Percentiles rank a stretch among this genome's conserved stretches.
Conservation (phyloP, 2,113 vertebrate genomes). For the Hippocampus mohnikei region DNA sequence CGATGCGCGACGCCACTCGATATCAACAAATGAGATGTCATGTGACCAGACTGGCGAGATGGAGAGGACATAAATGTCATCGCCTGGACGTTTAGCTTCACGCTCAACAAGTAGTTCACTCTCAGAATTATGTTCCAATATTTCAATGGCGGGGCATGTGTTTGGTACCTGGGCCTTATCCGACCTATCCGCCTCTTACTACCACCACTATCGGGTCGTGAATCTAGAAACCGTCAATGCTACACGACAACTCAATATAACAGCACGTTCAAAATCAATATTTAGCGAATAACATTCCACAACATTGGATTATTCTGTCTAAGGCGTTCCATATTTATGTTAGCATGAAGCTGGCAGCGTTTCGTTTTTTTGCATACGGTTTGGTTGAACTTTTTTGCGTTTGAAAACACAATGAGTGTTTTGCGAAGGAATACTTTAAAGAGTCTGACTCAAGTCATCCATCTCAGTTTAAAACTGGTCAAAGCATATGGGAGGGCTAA, state of each 20-base stretch:
- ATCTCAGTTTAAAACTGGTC: too few species aligned
- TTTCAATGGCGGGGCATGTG: not conserved
- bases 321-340: too few species aligned
- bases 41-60: not conserved
- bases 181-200: too few species aligned
- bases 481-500: too few species aligned
- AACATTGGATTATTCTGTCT: too few species aligned
- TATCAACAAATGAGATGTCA: conserved; percentile 1
- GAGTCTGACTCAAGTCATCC: too few species aligned
- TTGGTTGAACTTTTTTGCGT: too few species aligned
- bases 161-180: not conserved
- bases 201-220: too few species aligned
- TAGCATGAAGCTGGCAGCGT: too few species aligned
- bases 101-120: not conserved
- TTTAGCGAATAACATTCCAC: not conserved
- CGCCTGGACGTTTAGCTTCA: not conserved
- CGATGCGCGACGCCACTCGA: not conserved
- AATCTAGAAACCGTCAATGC: not conserved
- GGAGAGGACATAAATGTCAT: not conserved
- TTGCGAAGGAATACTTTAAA: too few species aligned
- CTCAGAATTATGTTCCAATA: not conserved
- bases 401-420: too few species aligned
- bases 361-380: too few species aligned
- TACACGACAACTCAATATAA: not conserved
- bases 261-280: not conserved